Conservation (phyloP, 2,113 vertebrate species). For the Leucosticte australis region DNA sequence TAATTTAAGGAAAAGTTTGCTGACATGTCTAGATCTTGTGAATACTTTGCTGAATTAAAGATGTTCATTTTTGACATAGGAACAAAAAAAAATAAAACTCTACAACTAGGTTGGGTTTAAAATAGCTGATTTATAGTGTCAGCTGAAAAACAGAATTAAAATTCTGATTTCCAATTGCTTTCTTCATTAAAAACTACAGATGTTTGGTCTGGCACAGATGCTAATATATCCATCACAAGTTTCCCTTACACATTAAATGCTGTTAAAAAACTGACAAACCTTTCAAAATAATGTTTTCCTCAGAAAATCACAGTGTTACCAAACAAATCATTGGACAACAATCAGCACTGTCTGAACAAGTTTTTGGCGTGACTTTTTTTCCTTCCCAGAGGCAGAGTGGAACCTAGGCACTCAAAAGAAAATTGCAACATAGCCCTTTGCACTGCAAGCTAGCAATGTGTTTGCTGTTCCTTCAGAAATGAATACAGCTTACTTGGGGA, state of each 20-base stretch:
- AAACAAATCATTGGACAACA: neutral
- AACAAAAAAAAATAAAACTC: neutral
- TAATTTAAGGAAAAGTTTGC: neutral
- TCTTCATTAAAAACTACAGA: conserved; percentile 26
- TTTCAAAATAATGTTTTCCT: conserved; percentile 17
- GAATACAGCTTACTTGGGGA: neutral
- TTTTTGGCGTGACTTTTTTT: neutral
- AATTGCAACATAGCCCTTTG: neutral
- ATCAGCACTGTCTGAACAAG: neutral
- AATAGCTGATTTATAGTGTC: neutral
- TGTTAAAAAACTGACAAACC: conserved; percentile 27
- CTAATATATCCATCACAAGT: neutral
- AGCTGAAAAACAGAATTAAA: neutral
- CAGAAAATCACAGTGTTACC: neutral
- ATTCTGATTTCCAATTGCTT: neutral
- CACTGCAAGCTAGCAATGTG: conserved; percentile 25
- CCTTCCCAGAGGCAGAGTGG: neutral
- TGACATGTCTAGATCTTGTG: neutral
- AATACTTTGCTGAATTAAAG: neutral
- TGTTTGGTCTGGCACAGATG: conserved; percentile 53
- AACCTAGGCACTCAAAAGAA: neutral
- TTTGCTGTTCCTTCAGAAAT: conserved; percentile 30
- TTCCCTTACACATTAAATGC: neutral
- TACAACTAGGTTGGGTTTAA: neutral
- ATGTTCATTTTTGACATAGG: neutral